These are phyloP conservation scores for Hyles euphorbiae DNA, from an alignment of 1,140 invertebrate genomes.

Conservation along the genomic window DNA sequence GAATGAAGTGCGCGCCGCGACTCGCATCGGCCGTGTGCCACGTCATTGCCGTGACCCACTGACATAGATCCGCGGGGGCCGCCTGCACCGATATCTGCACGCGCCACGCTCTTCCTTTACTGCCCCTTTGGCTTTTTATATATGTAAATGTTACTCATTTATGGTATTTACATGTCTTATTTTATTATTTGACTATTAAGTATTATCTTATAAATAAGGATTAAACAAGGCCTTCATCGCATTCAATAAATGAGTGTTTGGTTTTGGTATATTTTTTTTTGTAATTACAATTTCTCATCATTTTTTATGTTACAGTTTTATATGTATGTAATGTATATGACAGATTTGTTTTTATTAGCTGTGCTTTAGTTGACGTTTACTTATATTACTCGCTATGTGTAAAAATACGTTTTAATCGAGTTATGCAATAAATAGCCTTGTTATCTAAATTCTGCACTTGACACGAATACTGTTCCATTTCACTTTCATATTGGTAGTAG, in stretches of 20 bases:
- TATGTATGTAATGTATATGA: not conserved
- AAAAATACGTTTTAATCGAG: slow-evolving; percentile 46
- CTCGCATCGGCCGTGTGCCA: slow-evolving; percentile 64
- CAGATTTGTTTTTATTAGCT: not conserved
- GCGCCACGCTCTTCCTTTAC: slow-evolving; percentile 64
- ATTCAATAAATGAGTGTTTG: not conserved
- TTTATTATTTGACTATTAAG: not conserved
- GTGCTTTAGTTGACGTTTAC: too few relatives aligned
- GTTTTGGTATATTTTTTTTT: too few relatives aligned
- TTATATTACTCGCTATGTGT: too few relatives aligned
- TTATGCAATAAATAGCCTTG: slow-evolving; percentile 71
- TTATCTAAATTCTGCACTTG: slow-evolving; percentile 75
- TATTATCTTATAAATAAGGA: too few relatives aligned
- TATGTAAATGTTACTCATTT: not conserved
- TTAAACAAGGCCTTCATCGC: too few relatives aligned
- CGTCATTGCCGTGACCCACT: slow-evolving; percentile 74
- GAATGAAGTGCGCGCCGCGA: slow-evolving; percentile 69
- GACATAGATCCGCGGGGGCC: slow-evolving; percentile 72
- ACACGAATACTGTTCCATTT: slow-evolving; percentile 73
- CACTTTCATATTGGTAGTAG: slow-evolving; percentile 65
- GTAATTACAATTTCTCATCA: too few relatives aligned
- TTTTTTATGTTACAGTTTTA: not conserved
- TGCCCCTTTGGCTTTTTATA: slow-evolving; percentile 27
- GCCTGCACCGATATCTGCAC: slow-evolving; percentile 73
- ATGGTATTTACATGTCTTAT: not conserved